Evolutionary conservation across 1,140 invertebrate genomes (phyloP).

Genomic region (Apis florea): DNA sequence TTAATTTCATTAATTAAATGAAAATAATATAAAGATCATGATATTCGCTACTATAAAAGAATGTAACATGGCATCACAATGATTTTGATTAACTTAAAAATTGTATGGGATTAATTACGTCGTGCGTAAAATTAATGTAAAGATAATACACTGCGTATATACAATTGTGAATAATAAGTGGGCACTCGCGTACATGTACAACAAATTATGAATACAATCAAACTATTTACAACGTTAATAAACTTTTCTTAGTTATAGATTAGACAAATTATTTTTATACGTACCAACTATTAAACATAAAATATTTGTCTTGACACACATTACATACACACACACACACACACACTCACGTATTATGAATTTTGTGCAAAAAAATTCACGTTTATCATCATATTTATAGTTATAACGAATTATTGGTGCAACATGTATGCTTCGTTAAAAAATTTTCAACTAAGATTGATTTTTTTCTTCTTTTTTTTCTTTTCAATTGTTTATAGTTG

Average conservation of each 20-base stretch:
- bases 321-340: constrained; percentile 15
- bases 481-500: constrained; percentile 17
- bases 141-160: constrained; percentile 60
- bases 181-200: constrained; percentile 62
- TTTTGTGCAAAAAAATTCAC: constrained; percentile 22
- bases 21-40: constrained; percentile 58
- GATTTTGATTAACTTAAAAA: constrained; percentile 61
- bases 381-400: background rate
- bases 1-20: constrained; percentile 58
- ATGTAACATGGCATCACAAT: constrained; percentile 67
- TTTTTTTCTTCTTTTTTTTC: background rate
- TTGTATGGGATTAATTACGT: constrained; percentile 40
- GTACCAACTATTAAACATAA: constrained; percentile 46
- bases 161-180: constrained; percentile 64
- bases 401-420: background rate
- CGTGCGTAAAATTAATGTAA: constrained; percentile 56
- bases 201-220: constrained; percentile 63
- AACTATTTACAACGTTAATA: constrained; percentile 68
- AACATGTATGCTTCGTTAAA: constrained; percentile 10
- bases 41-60: constrained; percentile 37
- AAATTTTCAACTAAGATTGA: constrained; percentile 10
- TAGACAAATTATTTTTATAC: constrained; percentile 60
- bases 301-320: constrained; percentile 24
- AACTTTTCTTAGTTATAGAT: constrained; percentile 55
- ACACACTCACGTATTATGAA: constrained; percentile 16